Evolutionary conservation across 2,113 vertebrate genomes (phyloP).

Genomic region (Muntiacus reevesi): DNA sequence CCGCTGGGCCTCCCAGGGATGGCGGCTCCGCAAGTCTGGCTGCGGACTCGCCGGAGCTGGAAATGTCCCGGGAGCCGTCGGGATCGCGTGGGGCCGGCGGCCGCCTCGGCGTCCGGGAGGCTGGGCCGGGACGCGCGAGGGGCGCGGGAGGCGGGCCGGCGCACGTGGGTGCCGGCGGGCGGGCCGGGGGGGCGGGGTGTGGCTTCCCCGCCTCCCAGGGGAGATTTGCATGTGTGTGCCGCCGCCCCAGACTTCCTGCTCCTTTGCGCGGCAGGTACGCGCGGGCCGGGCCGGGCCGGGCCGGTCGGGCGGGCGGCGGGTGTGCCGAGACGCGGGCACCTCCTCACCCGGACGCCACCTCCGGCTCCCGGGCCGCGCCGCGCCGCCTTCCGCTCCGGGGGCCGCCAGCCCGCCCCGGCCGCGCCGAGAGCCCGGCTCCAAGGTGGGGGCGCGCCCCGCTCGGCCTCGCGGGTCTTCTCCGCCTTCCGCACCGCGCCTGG

Average conservation of each 20-base stretch:
- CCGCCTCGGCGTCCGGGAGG: background rate
- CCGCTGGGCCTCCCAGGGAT: background rate
- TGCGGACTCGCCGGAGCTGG: background rate
- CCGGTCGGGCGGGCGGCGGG: background rate
- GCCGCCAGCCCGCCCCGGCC: background rate
- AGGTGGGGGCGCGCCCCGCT: background rate
- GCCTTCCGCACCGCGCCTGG: background rate
- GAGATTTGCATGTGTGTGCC: slow-evolving; percentile 64
- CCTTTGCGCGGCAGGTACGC: slow-evolving; percentile 61
- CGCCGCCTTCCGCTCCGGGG: background rate
- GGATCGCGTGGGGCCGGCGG: background rate
- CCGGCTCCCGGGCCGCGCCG: background rate
- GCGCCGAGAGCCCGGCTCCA: background rate
- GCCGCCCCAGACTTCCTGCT: slow-evolving; percentile 73
- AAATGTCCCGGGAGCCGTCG: background rate
- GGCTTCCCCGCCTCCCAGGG: slow-evolving; percentile 66
- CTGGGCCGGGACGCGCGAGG: background rate
- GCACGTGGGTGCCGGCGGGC: slow-evolving; percentile 56
- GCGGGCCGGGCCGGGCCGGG: background rate
- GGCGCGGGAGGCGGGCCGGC: background rate
- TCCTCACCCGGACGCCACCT: slow-evolving; percentile 30
- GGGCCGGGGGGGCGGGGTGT: slow-evolving; percentile 27
- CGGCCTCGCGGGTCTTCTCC: background rate
- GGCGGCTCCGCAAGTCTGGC: background rate
- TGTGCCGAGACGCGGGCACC: slow-evolving; percentile 13